phyloP scores from a whole-genome alignment of 2,797 vertebrate genomes.

The Tokudaia tokunoshimensis region DNA sequence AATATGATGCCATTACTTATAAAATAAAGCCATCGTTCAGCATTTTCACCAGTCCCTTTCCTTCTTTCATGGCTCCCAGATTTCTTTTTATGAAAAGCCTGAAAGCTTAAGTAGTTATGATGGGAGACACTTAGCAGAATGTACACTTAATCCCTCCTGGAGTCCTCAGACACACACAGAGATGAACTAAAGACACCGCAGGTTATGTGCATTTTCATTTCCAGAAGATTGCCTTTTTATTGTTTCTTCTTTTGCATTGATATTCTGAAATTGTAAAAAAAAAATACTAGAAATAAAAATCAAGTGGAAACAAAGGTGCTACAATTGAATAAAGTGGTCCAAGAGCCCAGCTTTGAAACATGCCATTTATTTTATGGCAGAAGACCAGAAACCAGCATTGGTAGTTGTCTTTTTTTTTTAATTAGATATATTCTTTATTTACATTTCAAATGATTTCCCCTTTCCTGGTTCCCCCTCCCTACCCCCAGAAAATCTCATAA shows the following conservation, averaged over 20 bases:
- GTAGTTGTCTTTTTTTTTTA: neutral
- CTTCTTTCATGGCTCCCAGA: neutral
- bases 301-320: slow-evolving; percentile 41
- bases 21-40: neutral
- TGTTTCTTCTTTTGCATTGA: slow-evolving; percentile 60
- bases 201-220: slow-evolving; percentile 67
- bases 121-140: slow-evolving; percentile 30
- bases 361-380: slow-evolving; percentile 6
- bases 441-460: too few relatives aligned
- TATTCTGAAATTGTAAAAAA: slow-evolving; percentile 52
- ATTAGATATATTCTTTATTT: too few relatives aligned
- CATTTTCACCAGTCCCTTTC: neutral
- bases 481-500: too few relatives aligned
- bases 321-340: slow-evolving; percentile 22
- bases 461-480: too few relatives aligned
- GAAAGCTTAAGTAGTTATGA: slow-evolving; percentile 46
- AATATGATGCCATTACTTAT: neutral
- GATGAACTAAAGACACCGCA: slow-evolving; percentile 26
- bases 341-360: slow-evolving; percentile 21
- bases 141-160: slow-evolving; percentile 40
- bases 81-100: slow-evolving; percentile 43
- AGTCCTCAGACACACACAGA: slow-evolving; percentile 63
- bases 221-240: slow-evolving; percentile 65
- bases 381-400: neutral
- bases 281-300: slow-evolving; percentile 61